These are phyloP conservation scores for Mechanitis messenoides DNA, from an alignment of 2,888 invertebrate species.

Conservation along the genomic window DNA sequence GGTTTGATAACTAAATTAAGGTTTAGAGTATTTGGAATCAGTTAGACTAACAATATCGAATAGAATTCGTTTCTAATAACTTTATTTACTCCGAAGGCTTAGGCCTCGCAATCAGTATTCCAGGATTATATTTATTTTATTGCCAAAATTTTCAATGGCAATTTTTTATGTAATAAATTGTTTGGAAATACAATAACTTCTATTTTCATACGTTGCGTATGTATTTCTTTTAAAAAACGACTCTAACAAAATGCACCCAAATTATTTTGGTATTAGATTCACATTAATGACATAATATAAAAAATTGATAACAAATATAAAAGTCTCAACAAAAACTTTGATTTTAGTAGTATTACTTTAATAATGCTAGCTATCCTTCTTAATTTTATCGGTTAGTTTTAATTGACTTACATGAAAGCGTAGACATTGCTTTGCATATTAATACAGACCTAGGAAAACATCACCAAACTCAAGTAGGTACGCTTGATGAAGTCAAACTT, in stretches of 20 bases:
- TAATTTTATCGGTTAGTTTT: background rate
- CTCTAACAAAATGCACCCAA: too few species aligned
- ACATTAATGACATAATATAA: too few species aligned
- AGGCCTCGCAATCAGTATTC: background rate
- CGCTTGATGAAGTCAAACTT: conserved; percentile 56
- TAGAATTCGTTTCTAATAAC: conserved; percentile 27
- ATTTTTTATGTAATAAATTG: background rate
- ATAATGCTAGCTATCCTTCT: background rate
- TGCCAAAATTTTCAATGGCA: background rate
- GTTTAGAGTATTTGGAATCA: conserved; percentile 35
- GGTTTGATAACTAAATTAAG: conserved; percentile 48
- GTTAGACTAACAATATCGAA: conserved; percentile 27
- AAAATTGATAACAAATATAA: too few species aligned
- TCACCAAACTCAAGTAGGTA: conserved; percentile 29
- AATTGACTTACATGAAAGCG: conserved; percentile 11
- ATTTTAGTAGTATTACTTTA: background rate
- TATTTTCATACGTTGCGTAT: too few species aligned
- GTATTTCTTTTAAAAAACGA: too few species aligned
- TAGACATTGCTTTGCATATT: conserved; percentile 21
- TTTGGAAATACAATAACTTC: too few species aligned
- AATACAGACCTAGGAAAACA: conserved; percentile 18
- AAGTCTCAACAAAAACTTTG: too few species aligned
- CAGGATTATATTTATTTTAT: background rate
- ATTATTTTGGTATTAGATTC: too few species aligned
- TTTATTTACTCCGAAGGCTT: conserved; percentile 6